Base-by-base conservation (phyloP, 1,140 invertebrate genomes). In the Euborellia annulipes region DNA sequence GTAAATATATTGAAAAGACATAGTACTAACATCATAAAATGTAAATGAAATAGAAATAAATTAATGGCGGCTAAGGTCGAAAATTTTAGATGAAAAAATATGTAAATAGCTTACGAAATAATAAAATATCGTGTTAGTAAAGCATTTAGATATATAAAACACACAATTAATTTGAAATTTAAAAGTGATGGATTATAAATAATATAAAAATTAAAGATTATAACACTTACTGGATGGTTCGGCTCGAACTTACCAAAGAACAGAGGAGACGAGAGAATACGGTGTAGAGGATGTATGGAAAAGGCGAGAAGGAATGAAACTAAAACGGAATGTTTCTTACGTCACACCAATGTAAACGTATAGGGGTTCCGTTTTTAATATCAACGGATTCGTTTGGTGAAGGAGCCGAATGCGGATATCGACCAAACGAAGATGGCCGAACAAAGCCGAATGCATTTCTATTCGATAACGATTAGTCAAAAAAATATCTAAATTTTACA, bases 271-370 rank as follows among this genome's bases (percentile, higher is more conserved):
- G 66, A 65, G 66, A 62, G 66, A 61, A 64, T 66, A 73, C 66
- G 63, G 69, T 67, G 68, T 66, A 68, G 70, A 71, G 72, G 72
- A 70, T 73, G 74, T 73, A 70, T 73, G 68, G 65, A 67, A 69
- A 67, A 66, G 63, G 60, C 66, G 67, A 74, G 64, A 69, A 68
- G 57, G 60, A 61, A 63, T 62, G 61, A 64, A 65, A 58, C 59
- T 64, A 56, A 49, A 41, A 41, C 32, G 40, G 41, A 43, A 23
- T 48, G 36, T 40, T 44, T 36, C 36, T 41, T 45, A 34, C 34
- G 41, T 30, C 18, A 22, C 20, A 13, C 36, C 41, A 30, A 27
- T 38, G 14, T 36, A 47, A 50, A 52, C 46, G 51, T 46, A 49
- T 54, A 27, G 18, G 47, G n/a, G 21, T 30, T 13, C n/a, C 19